These are phyloP conservation scores for Neogale vison DNA, from an alignment of 2,113 vertebrate species.

Conservation along the genomic window DNA sequence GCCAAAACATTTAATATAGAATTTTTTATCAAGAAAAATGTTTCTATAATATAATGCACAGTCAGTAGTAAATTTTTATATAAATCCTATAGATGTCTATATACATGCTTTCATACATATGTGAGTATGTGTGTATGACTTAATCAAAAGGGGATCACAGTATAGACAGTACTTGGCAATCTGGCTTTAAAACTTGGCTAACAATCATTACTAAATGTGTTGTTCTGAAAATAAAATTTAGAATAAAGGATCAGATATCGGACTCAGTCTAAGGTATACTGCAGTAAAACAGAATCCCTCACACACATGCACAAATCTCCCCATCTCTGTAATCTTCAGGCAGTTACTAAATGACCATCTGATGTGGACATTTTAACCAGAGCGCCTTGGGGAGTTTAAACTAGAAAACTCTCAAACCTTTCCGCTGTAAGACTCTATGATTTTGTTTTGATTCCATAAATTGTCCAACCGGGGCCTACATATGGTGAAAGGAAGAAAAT, in stretches of 20 bases:
- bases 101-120: not conserved
- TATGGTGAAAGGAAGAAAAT: conserved; percentile 14
- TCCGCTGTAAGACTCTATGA: not conserved
- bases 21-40: not conserved
- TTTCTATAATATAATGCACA: not conserved
- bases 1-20: not conserved
- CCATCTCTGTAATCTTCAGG: not conserved
- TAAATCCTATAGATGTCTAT: not conserved
- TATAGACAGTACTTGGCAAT: not conserved
- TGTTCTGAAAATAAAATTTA: not conserved
- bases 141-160: not conserved
- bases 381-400: not conserved
- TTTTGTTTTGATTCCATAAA: conserved; percentile 56
- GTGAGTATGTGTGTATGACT: not conserved
- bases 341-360: not conserved
- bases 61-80: not conserved
- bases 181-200: conserved; percentile 28
- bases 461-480: not conserved
- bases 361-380: not conserved
- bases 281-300: not conserved
- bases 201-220: not conserved
- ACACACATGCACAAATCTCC: not conserved
- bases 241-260: not conserved
- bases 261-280: not conserved
- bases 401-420: not conserved